These are phyloP conservation scores for Labia minor DNA, from an alignment of 2,888 invertebrate genomes.

Conservation along the genomic window DNA sequence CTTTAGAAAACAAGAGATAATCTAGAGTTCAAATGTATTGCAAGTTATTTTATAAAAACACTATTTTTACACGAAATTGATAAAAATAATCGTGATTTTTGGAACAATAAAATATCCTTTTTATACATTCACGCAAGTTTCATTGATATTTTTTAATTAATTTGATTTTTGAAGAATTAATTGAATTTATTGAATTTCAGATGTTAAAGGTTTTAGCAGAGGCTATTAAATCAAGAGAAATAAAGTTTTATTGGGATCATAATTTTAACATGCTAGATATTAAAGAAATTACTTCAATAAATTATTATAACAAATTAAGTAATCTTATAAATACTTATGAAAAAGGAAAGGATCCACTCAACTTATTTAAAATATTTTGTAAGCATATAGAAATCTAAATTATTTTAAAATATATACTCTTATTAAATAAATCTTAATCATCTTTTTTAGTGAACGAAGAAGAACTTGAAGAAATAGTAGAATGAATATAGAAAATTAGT, in stretches of 20 bases:
- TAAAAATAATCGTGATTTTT: constrained; percentile 22
- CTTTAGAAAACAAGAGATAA: constrained; percentile 43
- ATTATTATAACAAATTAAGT: neutral
- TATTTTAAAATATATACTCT: neutral
- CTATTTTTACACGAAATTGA: constrained; percentile 38
- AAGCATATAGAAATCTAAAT: neutral
- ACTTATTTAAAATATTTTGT: neutral
- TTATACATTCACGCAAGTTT: constrained; percentile 28
- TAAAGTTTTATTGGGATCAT: neutral
- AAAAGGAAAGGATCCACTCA: neutral
- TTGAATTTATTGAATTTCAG: neutral
- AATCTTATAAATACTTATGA: neutral
- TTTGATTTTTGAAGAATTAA: neutral
- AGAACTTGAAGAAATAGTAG: neutral
- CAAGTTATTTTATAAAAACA: constrained; percentile 48
- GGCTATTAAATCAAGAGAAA: neutral
- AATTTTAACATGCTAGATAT: neutral
- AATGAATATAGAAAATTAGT: neutral
- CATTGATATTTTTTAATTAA: too few species aligned
- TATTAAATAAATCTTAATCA: neutral
- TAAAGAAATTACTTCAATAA: neutral
- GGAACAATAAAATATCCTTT: constrained; percentile 22
- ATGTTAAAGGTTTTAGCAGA: neutral
- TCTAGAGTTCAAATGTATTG: constrained; percentile 37
- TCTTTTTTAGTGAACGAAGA: neutral